Evolutionary conservation across 2,797 vertebrate species (phyloP), one percentile per base, ranked within the genome.

Genomic region (Tinamus major): DNA sequence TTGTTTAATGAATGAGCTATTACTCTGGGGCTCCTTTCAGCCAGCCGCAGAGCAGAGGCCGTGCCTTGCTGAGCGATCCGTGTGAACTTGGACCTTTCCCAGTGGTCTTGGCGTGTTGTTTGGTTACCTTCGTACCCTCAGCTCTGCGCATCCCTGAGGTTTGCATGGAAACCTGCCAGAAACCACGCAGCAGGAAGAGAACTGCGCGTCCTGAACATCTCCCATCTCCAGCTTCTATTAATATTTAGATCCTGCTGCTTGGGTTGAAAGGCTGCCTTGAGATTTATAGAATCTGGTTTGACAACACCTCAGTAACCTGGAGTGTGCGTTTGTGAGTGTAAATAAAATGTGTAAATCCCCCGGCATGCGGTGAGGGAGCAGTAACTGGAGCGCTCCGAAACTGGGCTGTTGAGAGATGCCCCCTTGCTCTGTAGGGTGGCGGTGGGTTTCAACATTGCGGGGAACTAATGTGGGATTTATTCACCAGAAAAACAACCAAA

Each of bases 391-490:
- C 85, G 13, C 24, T 80, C 35, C 41, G 23, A 59, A 79, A 3
- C 29, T 0, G 0, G 31, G 1, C 13, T 59, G n/a, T n/a, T 82
- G 16, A 1, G 1, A 9, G 2, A 1, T 58, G 12, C 5, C 13
- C 13, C 64, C 24, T 1, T 74, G 44, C 33, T 90, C 42, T 79
- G 27, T 23, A 68, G 37, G 13, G 2, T 7, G 16, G 4, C 80
- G 56, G 4, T 79, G 51, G 20, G 6, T 46, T 48, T 48, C 9
- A 20, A 21, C 35, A 6, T 77, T 37, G 20, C 13, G 9, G 9
- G 20, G 14, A 62, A 58, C 3, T 42, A 33, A 9, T 0, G 4
- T 29, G 17, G 35, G 11, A 77, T 44, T 56, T 71, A 42, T 69
- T 62, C 65, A 10, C 11, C n/a, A 65, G 20, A 4, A n/a, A 77